Base-by-base conservation (phyloP, 2,797 vertebrate genomes). In the Myripristis jacobus region DNA sequence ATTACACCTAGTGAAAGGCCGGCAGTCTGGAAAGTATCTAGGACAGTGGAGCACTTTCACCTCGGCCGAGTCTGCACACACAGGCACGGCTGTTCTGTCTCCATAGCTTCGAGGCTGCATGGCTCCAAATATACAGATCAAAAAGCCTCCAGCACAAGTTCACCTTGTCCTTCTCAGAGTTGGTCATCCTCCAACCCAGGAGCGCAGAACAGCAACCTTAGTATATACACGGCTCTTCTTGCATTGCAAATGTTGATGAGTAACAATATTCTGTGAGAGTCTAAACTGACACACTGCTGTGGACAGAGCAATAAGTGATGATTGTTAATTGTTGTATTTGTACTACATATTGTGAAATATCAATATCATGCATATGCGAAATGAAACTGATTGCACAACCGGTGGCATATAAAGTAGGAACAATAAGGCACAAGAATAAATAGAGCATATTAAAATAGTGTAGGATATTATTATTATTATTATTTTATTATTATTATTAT, bases 101-200 rank as follows among this genome's bases (percentile, higher is more conserved):
- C 66, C 31, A 79, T 8, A 73, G 77, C 79, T 64, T 44, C 1
- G 67, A 78, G 36, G 75, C 79, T 54, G 59, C 75, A 71, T 18
- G 21, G 66, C 79, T 89, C 82, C 80, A 90, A 88, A 90, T 86
- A 82, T 65, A 80, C 73, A 52, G 78, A 83, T 88, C 72, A 81
- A 81, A 89, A 75, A 75, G 24, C 65, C 74, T 72, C 52, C 75
- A 25, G 74, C 75, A 91, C 87, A 90, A 91, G 84, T 87, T 89
- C 74, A 80, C 76, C 87, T 89, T 90, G 87, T 92, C 66, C 77
- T 71, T 56, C 50, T 80, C 46, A 19, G 12, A 44, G 53, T 53
- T 53, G 55, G 55, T 34, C 62, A 65, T 58, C 48, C 56, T 44
- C 55, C 55, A 62, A 48, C 31, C 70, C 18, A 0, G 61, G 56